Conservation (phyloP, 2,113 vertebrate species). For the Otus sunia region DNA sequence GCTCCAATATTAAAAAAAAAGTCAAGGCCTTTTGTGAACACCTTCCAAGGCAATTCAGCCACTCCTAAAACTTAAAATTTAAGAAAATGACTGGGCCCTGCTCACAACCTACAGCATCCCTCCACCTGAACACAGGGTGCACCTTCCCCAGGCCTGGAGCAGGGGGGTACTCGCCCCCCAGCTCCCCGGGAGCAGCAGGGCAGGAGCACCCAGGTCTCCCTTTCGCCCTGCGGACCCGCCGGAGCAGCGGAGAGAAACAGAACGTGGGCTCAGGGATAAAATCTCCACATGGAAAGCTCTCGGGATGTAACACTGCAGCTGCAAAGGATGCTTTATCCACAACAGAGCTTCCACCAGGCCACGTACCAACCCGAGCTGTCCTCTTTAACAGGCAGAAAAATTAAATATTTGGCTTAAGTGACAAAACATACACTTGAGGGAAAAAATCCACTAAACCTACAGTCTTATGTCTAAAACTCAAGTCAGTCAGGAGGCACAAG, state of each 20-base stretch:
- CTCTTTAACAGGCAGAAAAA: not conserved
- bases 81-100: not conserved
- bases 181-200: not conserved
- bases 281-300: not conserved
- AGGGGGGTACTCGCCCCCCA: not conserved
- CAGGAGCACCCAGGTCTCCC: not conserved
- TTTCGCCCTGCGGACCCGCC: not conserved
- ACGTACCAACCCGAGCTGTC: not conserved
- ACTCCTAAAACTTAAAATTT: not conserved
- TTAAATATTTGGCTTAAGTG: not conserved
- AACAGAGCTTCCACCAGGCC: not conserved
- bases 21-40: not conserved
- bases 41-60: not conserved
- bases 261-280: not conserved
- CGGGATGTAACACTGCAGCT: not conserved
- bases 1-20: not conserved
- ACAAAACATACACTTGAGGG: not conserved
- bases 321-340: not conserved
- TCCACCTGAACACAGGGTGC: not conserved
- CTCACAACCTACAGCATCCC: fast-evolving
- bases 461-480: not conserved
- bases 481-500: not conserved
- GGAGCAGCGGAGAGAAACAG: not conserved
- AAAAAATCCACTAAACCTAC: not conserved
- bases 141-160: not conserved